Evolutionary conservation across 1,140 invertebrate species (phyloP), one percentile per base, ranked within the genome.

Genomic region (Pseudoatta argentina): DNA sequence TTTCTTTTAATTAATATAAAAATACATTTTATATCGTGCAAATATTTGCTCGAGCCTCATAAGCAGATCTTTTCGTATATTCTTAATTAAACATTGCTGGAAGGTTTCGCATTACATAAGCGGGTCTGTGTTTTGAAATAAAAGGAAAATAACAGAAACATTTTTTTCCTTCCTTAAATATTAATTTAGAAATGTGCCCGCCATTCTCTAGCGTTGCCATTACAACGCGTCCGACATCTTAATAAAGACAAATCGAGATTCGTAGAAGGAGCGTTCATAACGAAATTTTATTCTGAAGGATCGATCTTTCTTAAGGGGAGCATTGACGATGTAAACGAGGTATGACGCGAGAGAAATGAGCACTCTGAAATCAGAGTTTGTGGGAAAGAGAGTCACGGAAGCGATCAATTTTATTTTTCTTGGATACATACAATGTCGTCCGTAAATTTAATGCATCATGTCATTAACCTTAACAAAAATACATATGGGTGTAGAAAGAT

Each of bases 271-370:
- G 66, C 48, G 55, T 16, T 63, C 87, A 61, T 76, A 76, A 86
- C 83, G 83, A 89, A 89, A 88, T 89, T 85, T 76, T 76, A 86
- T 73, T 89, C 69, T 51, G 51, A 86, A 48, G 57, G 72, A 81
- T 88, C 88, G 48, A 77, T 88, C 87, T 86, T 89, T 77, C 83
- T 72, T 71, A 88, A 88, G 78, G 21, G 48, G 67, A 39, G 82
- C 63, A 82, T 81, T 83, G 75, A 81, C 75, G 87, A 86, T 89
- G 83, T 86, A 82, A 89, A 89, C 76, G 76, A 89, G 87, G 87
- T 89, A 88, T 30, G 63, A 24, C 75, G 53, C 59, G 44, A 86
- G 87, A 88, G 69, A 89, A 86, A 86, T 86, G 87, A 81, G 82
- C 87, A 88, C 78, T 88, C 76, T 88, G 82, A 88, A 89, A 86